A percentile compares a stretch with the other conserved stretches of the same genome.
Evolutionary conservation across 2,888 invertebrate species (phyloP).

Genomic region (Cryptocephalus primarius): DNA sequence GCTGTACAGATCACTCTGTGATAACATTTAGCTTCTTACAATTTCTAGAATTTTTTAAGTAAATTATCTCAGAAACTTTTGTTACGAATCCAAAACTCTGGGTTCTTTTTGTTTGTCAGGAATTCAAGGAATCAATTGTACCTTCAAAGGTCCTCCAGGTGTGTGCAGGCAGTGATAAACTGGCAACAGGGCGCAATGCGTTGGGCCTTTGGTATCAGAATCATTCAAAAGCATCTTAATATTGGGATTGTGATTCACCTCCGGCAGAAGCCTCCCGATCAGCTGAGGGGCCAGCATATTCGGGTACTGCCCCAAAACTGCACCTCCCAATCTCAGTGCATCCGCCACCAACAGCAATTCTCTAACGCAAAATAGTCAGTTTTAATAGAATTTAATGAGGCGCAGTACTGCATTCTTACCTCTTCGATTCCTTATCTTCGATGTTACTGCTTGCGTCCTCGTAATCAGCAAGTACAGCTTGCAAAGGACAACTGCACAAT

Average conservation of each 20-base stretch:
- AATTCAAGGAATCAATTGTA: constrained; percentile 25
- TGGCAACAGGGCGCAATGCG: constrained; percentile 83
- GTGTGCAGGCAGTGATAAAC: constrained; percentile 94
- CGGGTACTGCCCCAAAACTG: constrained; percentile 82
- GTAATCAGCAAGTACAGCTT: constrained; percentile 88
- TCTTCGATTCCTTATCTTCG: constrained; percentile 69
- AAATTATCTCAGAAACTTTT: too few species aligned
- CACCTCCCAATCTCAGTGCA: constrained; percentile 86
- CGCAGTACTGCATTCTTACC: constrained; percentile 35
- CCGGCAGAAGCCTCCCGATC: constrained; percentile 83
- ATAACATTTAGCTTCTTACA: too few species aligned
- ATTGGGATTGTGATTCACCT: constrained; percentile 70
- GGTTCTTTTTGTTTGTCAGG: not conserved
- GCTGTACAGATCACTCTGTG: too few species aligned
- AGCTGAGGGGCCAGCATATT: constrained; percentile 95
- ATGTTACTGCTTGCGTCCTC: constrained; percentile 83
- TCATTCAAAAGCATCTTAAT: constrained; percentile 82
- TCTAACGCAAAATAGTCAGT: constrained; percentile 36
- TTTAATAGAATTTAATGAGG: not conserved
- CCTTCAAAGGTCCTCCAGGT: constrained; percentile 96
- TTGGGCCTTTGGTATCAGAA: constrained; percentile 81
- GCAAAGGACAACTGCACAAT: constrained; percentile 87
- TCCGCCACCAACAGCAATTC: constrained; percentile 90
- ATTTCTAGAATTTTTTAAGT: too few species aligned
- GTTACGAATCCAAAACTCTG: not conserved